Evolutionary conservation across 2,888 invertebrate genomes (phyloP), one percentile per base, ranked within the genome.

Genomic region (Heteropelma amictum): DNA sequence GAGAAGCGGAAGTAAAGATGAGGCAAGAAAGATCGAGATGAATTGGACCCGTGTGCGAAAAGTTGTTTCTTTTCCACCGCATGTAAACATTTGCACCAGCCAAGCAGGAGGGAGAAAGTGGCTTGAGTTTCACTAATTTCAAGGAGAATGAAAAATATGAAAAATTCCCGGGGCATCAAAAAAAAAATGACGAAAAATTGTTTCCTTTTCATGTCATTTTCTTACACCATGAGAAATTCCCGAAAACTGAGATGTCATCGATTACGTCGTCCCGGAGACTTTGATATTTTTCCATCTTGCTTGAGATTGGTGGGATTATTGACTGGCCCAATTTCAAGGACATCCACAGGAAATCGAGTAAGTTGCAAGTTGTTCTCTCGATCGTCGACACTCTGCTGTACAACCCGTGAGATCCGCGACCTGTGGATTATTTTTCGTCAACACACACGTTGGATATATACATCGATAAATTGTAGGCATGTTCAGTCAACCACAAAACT

Each of bases 361-460:
- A 58, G 42, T 58, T 42, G 19, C 8, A 42, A 28, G 12, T 47
- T 12, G 8, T 42, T 60, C 54, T 10, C 42, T 49, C 47, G 40
- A 40, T 30, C 45, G 38, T 56, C n/a, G 45, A 10, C 42, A 65
- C 45, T 47, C 33, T n/a, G 10, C 33, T 70, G 2, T 21, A 47
- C n/a, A n/a, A n/a, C 33, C 49, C 26, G 45, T 45, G 70, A 65
- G 77, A 83, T 80, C 78, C 77, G 82, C 83, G 82, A 82, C 82
- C 82, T 82, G 82, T 82, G 78, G 82, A 82, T 79, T 75, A 71
- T 71, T 75, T 67, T 67, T 71, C 54, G 28, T 47, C 47, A 12
- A 4, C n/a, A 17, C 10, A 38, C 64, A 47, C 56, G 45, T 6
- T 61, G 21, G 23, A 26, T 5, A 28, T 47, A 33, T 14, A 17